Conservation (phyloP, 2,797 vertebrate genomes). For the Acanthurus lineatus region DNA sequence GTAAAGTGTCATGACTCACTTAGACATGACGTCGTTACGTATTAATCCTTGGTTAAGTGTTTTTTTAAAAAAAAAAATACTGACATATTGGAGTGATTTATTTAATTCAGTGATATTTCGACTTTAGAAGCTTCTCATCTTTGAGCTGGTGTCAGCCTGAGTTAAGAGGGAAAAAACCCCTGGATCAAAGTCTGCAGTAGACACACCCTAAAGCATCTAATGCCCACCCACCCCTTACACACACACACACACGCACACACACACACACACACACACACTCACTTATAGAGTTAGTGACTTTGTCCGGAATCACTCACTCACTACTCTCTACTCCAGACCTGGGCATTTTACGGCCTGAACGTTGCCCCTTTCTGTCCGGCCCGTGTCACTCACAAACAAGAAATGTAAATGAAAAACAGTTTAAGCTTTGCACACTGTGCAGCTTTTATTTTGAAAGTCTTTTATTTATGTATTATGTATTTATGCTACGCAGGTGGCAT, state of each 20-base stretch:
- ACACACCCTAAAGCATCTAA: constrained; percentile 40
- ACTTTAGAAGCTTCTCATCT: constrained; percentile 36
- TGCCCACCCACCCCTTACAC: background rate
- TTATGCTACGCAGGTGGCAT: no score
- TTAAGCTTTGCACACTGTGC: no score
- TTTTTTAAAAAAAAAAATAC: background rate
- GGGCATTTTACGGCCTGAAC: no score
- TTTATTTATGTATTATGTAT: no score
- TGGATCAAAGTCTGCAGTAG: constrained; percentile 45
- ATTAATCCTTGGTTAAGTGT: constrained; percentile 20
- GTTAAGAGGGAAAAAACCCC: constrained; percentile 43
- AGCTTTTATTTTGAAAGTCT: no score
- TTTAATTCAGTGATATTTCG: constrained; percentile 42
- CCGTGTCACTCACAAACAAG: no score
- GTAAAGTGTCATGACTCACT: constrained; percentile 47
- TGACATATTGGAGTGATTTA: constrained; percentile 46
- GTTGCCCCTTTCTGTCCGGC: no score
- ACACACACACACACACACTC: background rate
- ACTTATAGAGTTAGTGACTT: no score
- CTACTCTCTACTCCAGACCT: no score
- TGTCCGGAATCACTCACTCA: no score
- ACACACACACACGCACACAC: background rate
- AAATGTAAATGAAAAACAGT: no score
- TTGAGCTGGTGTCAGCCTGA: constrained; percentile 11
- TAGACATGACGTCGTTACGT: constrained; percentile 7